Evolutionary conservation across 2,888 invertebrate species (phyloP), one percentile per base, ranked within the genome.

Genomic region (Caenorhabditis sp.): DNA sequence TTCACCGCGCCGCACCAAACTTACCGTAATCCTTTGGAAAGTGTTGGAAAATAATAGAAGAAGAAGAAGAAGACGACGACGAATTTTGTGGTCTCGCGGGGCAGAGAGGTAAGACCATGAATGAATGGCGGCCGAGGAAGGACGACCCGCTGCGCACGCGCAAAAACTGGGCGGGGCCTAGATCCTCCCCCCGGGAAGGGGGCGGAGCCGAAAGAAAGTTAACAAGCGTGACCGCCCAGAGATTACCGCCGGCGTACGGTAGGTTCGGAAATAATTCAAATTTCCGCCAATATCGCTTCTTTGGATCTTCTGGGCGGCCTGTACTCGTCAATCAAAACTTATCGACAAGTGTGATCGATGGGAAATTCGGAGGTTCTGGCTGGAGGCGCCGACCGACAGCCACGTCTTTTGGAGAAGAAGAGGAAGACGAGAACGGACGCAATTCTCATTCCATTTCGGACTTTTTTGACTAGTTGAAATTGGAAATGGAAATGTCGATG

Each of bases 291-390:
- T 26, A 39, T 39, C 52, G 20, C 35, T 35, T 53, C 39, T 35
- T 35, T 35, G 35, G 35, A 35, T 35, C 35, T 30, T 30, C 20
- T 6, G 39, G 11, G 24, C n/a, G 22, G 43, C 20, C 68, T 75
- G 75, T 63, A 75, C 58, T 75, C 62, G 70, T 75, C 75, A 75
- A 75, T 75, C 75, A 70, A 75, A 66, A 75, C 62, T 70, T 70
- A 75, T 75, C 75, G 70, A 70, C 32, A 70, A 70, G 32, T 24
- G 53, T 63, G 68, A 75, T 75, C 70, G 63, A 53, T 52, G 61
- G n/a, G n/a, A n/a, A n/a, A n/a, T n/a, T n/a, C n/a, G n/a, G n/a
- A n/a, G n/a, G n/a, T n/a, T n/a, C n/a, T n/a, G n/a, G n/a, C n/a
- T n/a, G n/a, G 9, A 32, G 9, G 6, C 9, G 7, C 6, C 32